Conservation (phyloP, 2,113 vertebrate genomes). For the Aspidoscelis tigris region DNA sequence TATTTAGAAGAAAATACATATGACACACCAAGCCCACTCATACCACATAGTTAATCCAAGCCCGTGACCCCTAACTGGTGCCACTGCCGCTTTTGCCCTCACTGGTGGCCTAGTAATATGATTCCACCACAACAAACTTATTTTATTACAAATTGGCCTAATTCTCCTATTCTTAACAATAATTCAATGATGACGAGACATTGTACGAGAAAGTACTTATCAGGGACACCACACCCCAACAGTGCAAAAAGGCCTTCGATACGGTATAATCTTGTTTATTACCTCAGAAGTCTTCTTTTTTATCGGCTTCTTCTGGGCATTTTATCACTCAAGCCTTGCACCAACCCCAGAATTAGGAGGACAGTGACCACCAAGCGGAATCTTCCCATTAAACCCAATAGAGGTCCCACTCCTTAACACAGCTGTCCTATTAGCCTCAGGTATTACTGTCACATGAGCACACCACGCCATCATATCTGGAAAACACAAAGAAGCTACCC, state of each 20-base stretch:
- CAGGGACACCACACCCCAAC: slow-evolving; percentile 33
- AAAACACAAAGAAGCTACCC: slow-evolving; percentile 19
- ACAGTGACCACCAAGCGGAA: slow-evolving; percentile 28
- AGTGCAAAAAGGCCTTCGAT: slow-evolving; percentile 49
- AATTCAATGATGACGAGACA: slow-evolving; percentile 45
- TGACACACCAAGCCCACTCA: slow-evolving; percentile 50
- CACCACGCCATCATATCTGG: slow-evolving; percentile 48
- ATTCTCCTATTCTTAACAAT: background rate
- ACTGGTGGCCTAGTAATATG: slow-evolving; percentile 27
- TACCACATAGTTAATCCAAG: slow-evolving; percentile 50
- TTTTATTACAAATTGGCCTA: fast-evolving
- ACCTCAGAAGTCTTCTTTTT: slow-evolving; percentile 54
- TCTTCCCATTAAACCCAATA: background rate
- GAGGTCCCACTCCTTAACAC: slow-evolving; percentile 41
- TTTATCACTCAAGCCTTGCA: slow-evolving; percentile 43
- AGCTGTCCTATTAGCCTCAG: slow-evolving; percentile 1
- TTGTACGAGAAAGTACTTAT: slow-evolving; percentile 37
- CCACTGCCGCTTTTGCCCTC: background rate
- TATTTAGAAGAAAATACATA: slow-evolving; percentile 57
- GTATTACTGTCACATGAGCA: background rate
- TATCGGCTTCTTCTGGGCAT: slow-evolving; percentile 17
- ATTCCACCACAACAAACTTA: background rate
- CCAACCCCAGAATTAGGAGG: slow-evolving; percentile 42
- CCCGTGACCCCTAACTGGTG: background rate
- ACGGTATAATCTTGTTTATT: slow-evolving; percentile 61